A percentile compares a stretch with the other conserved stretches of the same genome.
Evolutionary conservation across 30 jellyfish, hydroid and myxozoan genomes (phyloP).

Genomic region (Catostylus mosaicus): DNA sequence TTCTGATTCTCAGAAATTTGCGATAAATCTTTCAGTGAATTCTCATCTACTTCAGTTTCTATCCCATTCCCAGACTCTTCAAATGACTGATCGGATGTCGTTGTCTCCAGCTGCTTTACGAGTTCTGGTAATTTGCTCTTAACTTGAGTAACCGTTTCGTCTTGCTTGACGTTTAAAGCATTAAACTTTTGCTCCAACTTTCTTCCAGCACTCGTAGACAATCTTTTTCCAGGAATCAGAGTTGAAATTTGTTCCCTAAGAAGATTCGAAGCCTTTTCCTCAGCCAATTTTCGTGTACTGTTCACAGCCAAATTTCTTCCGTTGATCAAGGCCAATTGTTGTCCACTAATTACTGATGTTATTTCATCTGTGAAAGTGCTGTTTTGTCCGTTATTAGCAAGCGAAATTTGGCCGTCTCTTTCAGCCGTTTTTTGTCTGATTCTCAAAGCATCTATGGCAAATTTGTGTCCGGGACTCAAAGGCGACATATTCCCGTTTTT

Average conservation of each 20-base stretch:
- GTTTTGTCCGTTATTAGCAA: too few species aligned
- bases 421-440: too few species aligned
- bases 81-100: background rate
- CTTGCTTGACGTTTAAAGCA: background rate
- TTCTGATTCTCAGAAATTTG: background rate
- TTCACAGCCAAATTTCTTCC: background rate
- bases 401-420: too few species aligned
- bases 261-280: background rate
- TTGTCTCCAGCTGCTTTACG: constrained; percentile 1
- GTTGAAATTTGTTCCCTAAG: background rate
- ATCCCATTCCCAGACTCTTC: constrained; percentile 46
- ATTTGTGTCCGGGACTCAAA: background rate
- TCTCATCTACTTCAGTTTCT: background rate
- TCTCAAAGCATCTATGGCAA: too few species aligned
- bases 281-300: background rate
- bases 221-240: background rate
- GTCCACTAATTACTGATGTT: too few species aligned
- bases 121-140: background rate
- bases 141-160: background rate
- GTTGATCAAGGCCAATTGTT: too few species aligned
- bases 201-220: background rate
- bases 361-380: too few species aligned
- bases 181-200: background rate
- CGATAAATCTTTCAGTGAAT: background rate
- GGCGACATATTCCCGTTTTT: background rate